phyloP scores from a whole-genome alignment of 2,113 vertebrate species.

The Malurus cyaneus region DNA sequence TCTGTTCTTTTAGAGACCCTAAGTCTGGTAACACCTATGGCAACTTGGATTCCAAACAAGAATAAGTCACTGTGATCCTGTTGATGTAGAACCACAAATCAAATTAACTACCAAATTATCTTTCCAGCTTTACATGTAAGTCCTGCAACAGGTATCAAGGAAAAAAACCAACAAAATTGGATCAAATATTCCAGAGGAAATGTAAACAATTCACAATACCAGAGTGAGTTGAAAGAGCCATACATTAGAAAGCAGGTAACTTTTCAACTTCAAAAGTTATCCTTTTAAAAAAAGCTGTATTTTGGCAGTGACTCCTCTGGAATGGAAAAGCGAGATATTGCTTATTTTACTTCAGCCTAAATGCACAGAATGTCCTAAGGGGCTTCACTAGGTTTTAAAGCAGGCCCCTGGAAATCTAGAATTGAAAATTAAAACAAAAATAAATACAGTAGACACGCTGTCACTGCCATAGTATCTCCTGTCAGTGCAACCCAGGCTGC shows the following conservation, averaged over 20 bases:
- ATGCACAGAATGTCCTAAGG: not conserved
- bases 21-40: not conserved
- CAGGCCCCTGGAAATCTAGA: not conserved
- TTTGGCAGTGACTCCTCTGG: conserved; percentile 7
- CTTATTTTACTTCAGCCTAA: not conserved
- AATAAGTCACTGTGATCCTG: not conserved
- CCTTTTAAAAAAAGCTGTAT: not conserved
- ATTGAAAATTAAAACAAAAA: not conserved
- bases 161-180: conserved; percentile 3
- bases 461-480: not conserved
- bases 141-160: conserved; percentile 32
- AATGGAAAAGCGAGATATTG: not conserved
- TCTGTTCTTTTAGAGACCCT: not conserved
- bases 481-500: not conserved
- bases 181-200: conserved; percentile 34
- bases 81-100: conserved; percentile 13
- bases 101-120: conserved; percentile 34
- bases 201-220: conserved; percentile 24
- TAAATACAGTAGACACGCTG: not conserved
- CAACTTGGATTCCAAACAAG: not conserved
- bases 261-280: not conserved
- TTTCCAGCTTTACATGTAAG: not conserved
- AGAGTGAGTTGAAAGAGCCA: conserved; percentile 10
- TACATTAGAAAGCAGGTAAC: not conserved
- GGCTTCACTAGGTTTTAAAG: not conserved